A percentile compares a stretch with the other conserved stretches of the same genome.
Conservation (phyloP, 2,888 invertebrate species). For the Drosophila multiciliata region DNA sequence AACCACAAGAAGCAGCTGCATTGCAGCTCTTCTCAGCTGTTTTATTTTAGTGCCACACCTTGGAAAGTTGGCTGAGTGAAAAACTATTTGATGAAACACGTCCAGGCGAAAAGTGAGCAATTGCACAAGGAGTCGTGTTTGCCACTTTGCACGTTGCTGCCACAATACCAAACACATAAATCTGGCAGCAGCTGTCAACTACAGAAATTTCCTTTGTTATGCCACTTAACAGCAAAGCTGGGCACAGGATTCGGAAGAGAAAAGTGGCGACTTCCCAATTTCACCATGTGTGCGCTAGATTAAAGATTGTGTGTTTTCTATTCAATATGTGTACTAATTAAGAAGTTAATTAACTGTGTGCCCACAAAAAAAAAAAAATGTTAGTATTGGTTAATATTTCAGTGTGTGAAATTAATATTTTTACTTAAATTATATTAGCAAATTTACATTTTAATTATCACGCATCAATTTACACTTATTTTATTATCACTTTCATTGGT, state of each 20-base stretch:
- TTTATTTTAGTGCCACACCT: constrained; percentile 28
- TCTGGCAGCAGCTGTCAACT: constrained; percentile 72
- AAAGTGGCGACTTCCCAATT: neutral
- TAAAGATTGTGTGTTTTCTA: neutral
- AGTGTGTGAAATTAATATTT: neutral
- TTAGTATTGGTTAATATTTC: neutral
- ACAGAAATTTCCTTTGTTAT: constrained; percentile 56
- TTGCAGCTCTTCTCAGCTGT: constrained; percentile 57
- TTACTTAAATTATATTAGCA: neutral
- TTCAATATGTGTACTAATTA: neutral
- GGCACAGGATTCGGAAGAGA: neutral
- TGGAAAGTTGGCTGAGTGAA: constrained; percentile 20
- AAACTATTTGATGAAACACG: constrained; percentile 60
- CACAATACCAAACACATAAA: constrained; percentile 67
- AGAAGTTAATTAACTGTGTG: neutral
- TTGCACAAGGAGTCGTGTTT: constrained; percentile 25
- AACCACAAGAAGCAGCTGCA: constrained; percentile 11
- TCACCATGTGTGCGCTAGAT: neutral
- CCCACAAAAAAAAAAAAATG: neutral
- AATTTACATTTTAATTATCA: neutral
- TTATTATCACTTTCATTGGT: constrained; percentile 58
- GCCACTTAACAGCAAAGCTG: constrained; percentile 17
- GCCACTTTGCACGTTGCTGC: constrained; percentile 25
- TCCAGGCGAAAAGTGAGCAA: constrained; percentile 35
- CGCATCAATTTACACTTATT: constrained; percentile 47